These are phyloP conservation scores for Phocoena phocoena DNA, from an alignment of 2,113 vertebrate species.

Conservation along the genomic window DNA sequence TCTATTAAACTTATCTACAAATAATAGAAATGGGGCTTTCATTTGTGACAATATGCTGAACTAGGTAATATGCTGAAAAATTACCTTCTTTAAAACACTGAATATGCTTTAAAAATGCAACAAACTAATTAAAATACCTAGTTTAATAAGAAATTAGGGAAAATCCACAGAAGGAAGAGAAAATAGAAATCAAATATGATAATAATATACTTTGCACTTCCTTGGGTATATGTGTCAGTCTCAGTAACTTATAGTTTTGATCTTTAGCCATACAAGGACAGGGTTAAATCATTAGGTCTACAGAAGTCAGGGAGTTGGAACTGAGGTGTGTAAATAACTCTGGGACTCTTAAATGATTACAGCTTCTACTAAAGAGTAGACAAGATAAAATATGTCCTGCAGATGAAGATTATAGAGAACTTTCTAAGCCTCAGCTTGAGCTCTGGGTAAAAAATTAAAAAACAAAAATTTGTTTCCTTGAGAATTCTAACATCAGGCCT, in stretches of 20 bases:
- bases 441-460: neutral
- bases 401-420: neutral
- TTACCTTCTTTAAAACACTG: neutral
- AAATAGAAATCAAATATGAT: neutral
- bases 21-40: neutral
- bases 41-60: neutral
- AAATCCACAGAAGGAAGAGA: neutral
- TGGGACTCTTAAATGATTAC: neutral
- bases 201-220: neutral
- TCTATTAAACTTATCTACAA: neutral
- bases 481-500: neutral
- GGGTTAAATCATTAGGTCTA: neutral
- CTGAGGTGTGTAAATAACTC: neutral
- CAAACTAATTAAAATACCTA: neutral
- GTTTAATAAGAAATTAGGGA: neutral
- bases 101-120: neutral
- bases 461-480: neutral
- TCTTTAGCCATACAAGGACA: neutral
- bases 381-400: neutral
- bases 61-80: neutral
- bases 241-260: neutral
- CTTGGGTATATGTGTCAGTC: neutral
- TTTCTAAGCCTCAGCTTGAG: neutral
- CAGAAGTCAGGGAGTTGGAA: neutral
- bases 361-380: neutral